These are phyloP conservation scores for Callochromis pleurospilus DNA, from an alignment of 2,113 vertebrate genomes.

Conservation along the genomic window DNA sequence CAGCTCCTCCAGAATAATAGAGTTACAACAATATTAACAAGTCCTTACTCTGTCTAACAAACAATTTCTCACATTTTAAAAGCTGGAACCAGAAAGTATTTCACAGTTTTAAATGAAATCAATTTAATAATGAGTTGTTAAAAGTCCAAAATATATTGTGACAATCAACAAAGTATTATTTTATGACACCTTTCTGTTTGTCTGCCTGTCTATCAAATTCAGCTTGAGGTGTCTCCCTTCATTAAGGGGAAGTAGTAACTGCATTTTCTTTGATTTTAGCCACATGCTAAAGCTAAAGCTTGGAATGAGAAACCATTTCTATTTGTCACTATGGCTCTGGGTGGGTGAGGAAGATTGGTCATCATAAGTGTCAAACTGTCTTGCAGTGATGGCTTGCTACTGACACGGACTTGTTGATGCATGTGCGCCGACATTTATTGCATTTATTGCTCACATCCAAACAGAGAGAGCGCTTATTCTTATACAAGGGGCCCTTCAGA, in stretches of 20 bases:
- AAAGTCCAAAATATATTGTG: neutral
- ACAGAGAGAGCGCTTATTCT: neutral
- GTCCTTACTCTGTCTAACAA: neutral
- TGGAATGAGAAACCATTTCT: conserved; percentile 5
- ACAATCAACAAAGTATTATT: neutral
- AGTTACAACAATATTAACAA: neutral
- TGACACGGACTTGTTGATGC: neutral
- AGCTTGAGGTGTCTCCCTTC: neutral
- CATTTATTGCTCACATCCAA: neutral
- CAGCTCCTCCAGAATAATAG: neutral
- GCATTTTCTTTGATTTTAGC: neutral
- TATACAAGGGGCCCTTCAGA: neutral
- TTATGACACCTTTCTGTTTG: neutral
- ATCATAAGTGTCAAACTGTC: neutral
- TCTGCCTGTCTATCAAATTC: neutral
- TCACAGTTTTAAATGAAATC: neutral
- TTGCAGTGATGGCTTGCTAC: neutral
- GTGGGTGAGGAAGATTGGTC: neutral
- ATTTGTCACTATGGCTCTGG: neutral
- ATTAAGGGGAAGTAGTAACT: neutral
- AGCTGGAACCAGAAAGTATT: neutral
- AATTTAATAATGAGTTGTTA: neutral
- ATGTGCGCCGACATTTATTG: neutral
- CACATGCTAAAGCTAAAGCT: neutral
- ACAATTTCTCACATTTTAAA: neutral